A percentile compares a stretch with the other conserved stretches of the same genome.
phyloP scores from a whole-genome alignment of 1,140 invertebrate genomes.

The Andricus grossulariae region DNA sequence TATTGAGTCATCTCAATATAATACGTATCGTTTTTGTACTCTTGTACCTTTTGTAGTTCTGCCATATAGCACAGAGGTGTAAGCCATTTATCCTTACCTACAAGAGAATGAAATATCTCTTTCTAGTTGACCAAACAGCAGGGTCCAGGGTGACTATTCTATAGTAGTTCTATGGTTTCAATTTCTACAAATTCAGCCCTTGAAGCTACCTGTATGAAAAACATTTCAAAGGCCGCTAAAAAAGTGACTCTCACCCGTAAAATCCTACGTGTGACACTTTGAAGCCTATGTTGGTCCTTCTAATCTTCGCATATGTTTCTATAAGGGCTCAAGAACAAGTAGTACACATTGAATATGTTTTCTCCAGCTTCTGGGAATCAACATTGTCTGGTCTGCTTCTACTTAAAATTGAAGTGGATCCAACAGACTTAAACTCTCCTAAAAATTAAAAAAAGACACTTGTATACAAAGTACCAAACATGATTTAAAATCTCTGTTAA shows the following conservation, averaged over 20 bases:
- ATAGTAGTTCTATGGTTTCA: background rate
- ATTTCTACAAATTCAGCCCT: slow-evolving; percentile 13
- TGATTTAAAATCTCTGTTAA: background rate
- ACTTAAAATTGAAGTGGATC: slow-evolving; percentile 4
- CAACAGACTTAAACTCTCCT: background rate
- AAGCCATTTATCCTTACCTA: background rate
- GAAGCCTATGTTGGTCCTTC: background rate
- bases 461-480: background rate
- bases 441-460: background rate
- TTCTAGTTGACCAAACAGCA: background rate
- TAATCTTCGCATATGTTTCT: background rate
- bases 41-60: background rate
- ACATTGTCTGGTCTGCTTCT: background rate
- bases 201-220: slow-evolving; percentile 4
- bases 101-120: background rate
- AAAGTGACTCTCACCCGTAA: slow-evolving; percentile 18
- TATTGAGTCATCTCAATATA: slow-evolving; percentile 25
- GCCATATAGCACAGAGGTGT: background rate
- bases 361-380: slow-evolving; percentile 10
- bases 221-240: background rate
- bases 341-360: background rate
- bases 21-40: slow-evolving; percentile 5
- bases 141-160: background rate
- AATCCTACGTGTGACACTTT: slow-evolving; percentile 5
- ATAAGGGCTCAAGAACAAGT: background rate